Base-by-base conservation (phyloP, 92 coral and sea anemone species). In the Bergia puertoricense region DNA sequence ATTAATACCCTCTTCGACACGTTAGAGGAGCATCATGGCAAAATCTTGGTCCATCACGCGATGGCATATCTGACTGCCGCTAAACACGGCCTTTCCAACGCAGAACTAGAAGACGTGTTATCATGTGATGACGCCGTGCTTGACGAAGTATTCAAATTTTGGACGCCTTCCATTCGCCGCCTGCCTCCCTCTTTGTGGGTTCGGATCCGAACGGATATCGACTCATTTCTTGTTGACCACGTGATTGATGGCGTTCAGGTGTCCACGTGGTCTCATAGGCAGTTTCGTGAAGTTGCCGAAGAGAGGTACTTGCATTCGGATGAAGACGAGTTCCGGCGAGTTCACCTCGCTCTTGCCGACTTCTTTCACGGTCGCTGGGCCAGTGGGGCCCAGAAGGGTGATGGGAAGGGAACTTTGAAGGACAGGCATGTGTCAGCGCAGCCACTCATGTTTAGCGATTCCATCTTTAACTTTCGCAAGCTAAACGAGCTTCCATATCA, bases 61-160 rank as follows among this genome's bases (percentile, higher is more conserved):
- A 73, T 95, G 77, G 94, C 92, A 13, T 97, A 94, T 82, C 81
- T 97, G 6, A 94, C 99, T 14, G 96, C 94, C 8, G 93, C 98
- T 23, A 91, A 88, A 23, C 77, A 90, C 72, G 99, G 99, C 16
- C 91, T 97, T 23, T 95, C 97, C 67, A 98, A 90, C 73, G 77
- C 96, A 45, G 99, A 97, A 85, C 88, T 97, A 76, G 96, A 97
- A 62, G 98, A 97, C 82, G 59, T 97, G 36, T 90, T 97, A 75
- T 94, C 98, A 74, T 96, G 98, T 67, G 95, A 97, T 86, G 95
- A 93, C 22, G 90, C 76, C 8, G 98, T 94, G 68, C 91, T 94
- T 50, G 97, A 94, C 82, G 95, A 92, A 39, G 93, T 92, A 4
- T 94, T 93, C 80, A 92, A 92, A 44, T 90, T 77, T 72, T 93